Percentiles rank a stretch among this genome's conserved stretches.
phyloP scores from a whole-genome alignment of 2,888 invertebrate genomes.

The Pyrrhosoma nymphula region DNA sequence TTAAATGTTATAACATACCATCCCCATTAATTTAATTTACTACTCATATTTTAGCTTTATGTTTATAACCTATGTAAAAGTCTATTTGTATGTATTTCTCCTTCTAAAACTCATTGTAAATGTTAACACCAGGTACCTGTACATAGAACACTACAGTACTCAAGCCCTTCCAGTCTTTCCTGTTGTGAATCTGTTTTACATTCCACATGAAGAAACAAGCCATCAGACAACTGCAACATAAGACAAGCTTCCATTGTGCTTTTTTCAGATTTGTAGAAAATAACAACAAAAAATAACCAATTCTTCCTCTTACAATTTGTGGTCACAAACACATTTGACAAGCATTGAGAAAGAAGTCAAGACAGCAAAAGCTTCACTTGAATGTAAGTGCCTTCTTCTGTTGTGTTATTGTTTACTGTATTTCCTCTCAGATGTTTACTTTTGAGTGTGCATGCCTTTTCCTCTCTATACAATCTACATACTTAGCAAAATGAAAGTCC shows the following conservation, averaged over 20 bases:
- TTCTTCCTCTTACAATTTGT: background rate
- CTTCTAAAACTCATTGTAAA: background rate
- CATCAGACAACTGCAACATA: background rate
- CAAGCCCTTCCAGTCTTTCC: slow-evolving; percentile 28
- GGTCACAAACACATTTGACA: background rate
- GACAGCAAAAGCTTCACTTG: background rate
- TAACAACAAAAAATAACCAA: background rate
- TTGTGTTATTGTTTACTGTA: background rate
- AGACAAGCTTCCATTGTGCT: background rate
- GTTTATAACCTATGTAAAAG: background rate
- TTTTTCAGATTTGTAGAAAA: background rate
- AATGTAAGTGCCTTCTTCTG: background rate
- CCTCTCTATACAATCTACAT: too few relatives aligned
- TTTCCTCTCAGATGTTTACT: too few relatives aligned
- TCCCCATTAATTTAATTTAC: background rate
- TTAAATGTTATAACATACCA: background rate
- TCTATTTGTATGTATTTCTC: background rate
- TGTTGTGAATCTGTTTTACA: background rate
- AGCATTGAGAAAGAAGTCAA: background rate
- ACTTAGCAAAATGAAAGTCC: background rate
- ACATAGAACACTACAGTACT: background rate
- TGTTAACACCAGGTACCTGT: background rate
- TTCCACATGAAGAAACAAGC: background rate
- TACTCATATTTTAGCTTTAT: background rate
- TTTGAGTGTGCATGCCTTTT: too few relatives aligned